These are phyloP conservation scores for Oncorhynchus keta DNA, from an alignment of 2,113 vertebrate genomes.

Conservation along the genomic window DNA sequence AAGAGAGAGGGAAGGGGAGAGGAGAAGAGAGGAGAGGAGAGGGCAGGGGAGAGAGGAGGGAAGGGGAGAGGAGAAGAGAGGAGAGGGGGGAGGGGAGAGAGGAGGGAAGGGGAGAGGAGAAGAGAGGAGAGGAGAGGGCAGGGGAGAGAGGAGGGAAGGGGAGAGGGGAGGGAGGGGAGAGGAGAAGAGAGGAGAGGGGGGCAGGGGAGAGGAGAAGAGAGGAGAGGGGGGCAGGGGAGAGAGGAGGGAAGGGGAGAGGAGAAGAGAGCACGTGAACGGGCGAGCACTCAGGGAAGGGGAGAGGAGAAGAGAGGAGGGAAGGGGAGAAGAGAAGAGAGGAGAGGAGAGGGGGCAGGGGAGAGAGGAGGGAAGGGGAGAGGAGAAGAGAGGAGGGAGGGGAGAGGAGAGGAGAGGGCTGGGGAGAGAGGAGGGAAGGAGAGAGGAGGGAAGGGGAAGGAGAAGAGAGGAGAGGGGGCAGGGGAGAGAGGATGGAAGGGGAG, in stretches of 20 bases:
- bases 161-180: too few species aligned
- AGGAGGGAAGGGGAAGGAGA: fast-evolving
- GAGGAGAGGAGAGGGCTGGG: too few species aligned
- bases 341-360: not conserved
- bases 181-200: not conserved
- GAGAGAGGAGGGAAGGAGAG: too few species aligned
- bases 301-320: not conserved
- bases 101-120: fast-evolving
- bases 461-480: too few species aligned
- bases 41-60: too few species aligned
- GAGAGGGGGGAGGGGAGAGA: too few species aligned
- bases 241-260: too few species aligned
- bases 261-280: too few species aligned
- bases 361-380: not conserved
- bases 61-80: too few species aligned
- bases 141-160: not conserved
- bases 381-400: not conserved
- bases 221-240: not conserved
- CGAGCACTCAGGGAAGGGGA: too few species aligned
- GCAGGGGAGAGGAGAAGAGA: not conserved
- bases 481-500: too few species aligned
- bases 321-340: not conserved
- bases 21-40: too few species aligned
- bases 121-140: not conserved
- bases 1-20: not conserved